Conservation (phyloP, 2,888 invertebrate species). For the Drosophila birchii region DNA sequence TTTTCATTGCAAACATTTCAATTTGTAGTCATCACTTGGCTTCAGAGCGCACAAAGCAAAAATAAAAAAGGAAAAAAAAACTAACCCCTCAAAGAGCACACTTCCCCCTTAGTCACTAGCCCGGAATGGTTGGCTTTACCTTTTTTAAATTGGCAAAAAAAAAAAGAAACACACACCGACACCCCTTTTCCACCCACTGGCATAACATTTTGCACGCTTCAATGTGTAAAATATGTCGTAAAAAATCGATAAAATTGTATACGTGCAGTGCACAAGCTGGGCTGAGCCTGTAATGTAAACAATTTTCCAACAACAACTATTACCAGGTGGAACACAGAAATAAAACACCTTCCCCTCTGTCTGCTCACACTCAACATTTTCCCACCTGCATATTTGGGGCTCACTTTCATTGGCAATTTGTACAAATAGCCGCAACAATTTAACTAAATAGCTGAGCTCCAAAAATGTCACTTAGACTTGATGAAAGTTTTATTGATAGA, state of each 20-base stretch:
- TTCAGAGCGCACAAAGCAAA: not conserved
- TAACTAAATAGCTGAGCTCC: slow-evolving; percentile 46
- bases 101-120: slow-evolving; percentile 12
- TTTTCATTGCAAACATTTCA: slow-evolving; percentile 43
- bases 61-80: not conserved
- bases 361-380: not conserved
- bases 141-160: slow-evolving; percentile 51
- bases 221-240: slow-evolving; percentile 64
- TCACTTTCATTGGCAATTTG: slow-evolving; percentile 70
- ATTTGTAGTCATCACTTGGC: slow-evolving; percentile 27
- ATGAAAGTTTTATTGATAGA: slow-evolving; percentile 71
- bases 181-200: slow-evolving; percentile 4
- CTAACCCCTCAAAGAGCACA: slow-evolving; percentile 1
- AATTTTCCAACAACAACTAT: slow-evolving; percentile 34
- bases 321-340: slow-evolving; percentile 1
- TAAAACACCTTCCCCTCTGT: not conserved
- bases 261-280: slow-evolving; percentile 50
- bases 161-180: slow-evolving; percentile 6
- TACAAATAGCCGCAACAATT: slow-evolving; percentile 64
- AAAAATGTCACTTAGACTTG: slow-evolving; percentile 52
- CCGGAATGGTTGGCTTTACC: slow-evolving; percentile 24
- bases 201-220: slow-evolving; percentile 46
- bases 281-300: slow-evolving; percentile 44
- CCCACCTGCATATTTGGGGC: slow-evolving; percentile 36
- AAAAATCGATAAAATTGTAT: slow-evolving; percentile 70